phyloP scores from a whole-genome alignment of 2,113 vertebrate genomes.

The Hippocampus barbouri region DNA sequence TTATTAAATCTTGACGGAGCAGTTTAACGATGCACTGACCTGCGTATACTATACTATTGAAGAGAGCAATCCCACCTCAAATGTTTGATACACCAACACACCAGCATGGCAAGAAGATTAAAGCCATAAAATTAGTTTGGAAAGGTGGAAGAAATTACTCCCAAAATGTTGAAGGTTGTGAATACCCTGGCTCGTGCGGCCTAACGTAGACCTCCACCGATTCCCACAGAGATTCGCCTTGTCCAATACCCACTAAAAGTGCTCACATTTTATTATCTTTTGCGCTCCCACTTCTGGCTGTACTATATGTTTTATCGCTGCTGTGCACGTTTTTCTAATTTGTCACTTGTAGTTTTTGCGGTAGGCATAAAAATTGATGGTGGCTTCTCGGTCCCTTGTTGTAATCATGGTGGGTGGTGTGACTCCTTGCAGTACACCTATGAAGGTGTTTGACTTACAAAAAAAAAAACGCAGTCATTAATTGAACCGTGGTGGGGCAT shows the following conservation, averaged over 20 bases:
- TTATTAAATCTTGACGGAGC: slow-evolving; percentile 27
- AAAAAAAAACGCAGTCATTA: slow-evolving; percentile 38
- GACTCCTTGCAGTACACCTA: slow-evolving; percentile 52
- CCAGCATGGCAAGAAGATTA: slow-evolving; percentile 19
- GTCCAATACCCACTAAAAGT: slow-evolving; percentile 37
- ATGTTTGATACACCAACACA: slow-evolving; percentile 39
- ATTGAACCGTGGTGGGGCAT: slow-evolving; percentile 30
- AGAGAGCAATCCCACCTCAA: slow-evolving; percentile 26
- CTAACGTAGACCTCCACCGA: slow-evolving; percentile 48
- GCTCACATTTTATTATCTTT: slow-evolving; percentile 30
- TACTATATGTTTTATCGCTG: slow-evolving; percentile 24
- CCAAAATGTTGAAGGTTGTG: slow-evolving; percentile 90
- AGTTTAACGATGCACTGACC: slow-evolving; percentile 57
- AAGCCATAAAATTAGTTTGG: slow-evolving; percentile 12
- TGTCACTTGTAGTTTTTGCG: slow-evolving; percentile 48
- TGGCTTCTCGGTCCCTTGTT: slow-evolving; percentile 44
- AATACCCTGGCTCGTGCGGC: slow-evolving; percentile 82
- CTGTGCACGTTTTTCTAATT: slow-evolving; percentile 38
- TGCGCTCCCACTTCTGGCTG: slow-evolving; percentile 19
- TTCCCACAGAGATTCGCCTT: slow-evolving; percentile 38
- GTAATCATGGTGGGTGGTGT: slow-evolving; percentile 52
- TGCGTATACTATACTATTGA: slow-evolving; percentile 42
- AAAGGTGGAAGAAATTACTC: slow-evolving; percentile 65
- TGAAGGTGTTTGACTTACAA: slow-evolving; percentile 17
- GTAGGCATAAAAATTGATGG: slow-evolving; percentile 37